These are phyloP conservation scores for Catostomus latipinnis DNA, from an alignment of 2,797 vertebrate species.

Conservation along the genomic window DNA sequence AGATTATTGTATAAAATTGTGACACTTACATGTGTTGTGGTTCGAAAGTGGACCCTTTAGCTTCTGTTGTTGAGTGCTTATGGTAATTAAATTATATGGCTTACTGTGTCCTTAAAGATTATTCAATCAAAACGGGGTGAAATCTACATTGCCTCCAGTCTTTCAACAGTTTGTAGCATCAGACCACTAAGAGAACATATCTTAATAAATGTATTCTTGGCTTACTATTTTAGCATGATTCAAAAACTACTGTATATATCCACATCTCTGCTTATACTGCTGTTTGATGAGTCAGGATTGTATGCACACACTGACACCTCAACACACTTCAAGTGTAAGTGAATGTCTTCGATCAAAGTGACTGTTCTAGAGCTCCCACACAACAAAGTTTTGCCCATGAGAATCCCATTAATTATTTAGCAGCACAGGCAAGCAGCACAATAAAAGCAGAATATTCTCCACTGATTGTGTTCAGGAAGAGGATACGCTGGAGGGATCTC, in stretches of 20 bases:
- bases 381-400: constrained; percentile 56
- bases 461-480: constrained; percentile 39
- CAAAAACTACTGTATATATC: constrained; percentile 17
- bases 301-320: neutral
- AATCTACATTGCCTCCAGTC: neutral
- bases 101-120: neutral
- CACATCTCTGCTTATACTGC: constrained; percentile 1
- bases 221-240: constrained; percentile 14
- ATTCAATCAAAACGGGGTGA: constrained; percentile 2
- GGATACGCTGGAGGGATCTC: constrained; percentile 39
- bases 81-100: neutral
- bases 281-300: constrained; percentile 35
- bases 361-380: constrained; percentile 12
- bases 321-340: constrained; percentile 37
- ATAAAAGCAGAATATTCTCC: constrained; percentile 54
- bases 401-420: constrained; percentile 62
- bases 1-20: too few relatives aligned
- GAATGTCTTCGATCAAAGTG: constrained; percentile 56
- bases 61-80: neutral
- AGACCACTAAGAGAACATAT: constrained; percentile 9
- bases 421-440: constrained; percentile 49
- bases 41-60: neutral
- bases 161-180: constrained; percentile 5
- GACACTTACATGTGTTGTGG: neutral
- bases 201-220: neutral